Evolutionary conservation across 2,797 vertebrate genomes (phyloP).

Genomic region (Phyllotis vaccarum): DNA sequence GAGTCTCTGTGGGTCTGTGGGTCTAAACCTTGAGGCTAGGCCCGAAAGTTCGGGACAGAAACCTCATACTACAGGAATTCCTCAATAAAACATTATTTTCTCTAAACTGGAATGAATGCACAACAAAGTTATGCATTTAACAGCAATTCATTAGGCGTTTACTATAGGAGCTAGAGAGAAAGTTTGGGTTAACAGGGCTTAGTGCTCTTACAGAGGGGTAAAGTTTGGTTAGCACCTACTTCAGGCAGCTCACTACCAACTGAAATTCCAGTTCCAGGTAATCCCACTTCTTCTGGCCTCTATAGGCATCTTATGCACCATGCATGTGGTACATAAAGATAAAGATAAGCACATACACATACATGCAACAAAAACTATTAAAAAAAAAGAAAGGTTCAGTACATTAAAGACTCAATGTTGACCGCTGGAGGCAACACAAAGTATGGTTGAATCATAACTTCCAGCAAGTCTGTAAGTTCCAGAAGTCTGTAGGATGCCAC

Average conservation of each 20-base stretch:
- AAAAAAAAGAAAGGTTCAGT: neutral
- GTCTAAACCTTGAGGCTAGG: no score
- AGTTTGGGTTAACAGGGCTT: neutral
- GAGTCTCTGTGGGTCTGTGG: no score
- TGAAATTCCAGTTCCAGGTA: neutral
- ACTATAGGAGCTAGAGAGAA: neutral
- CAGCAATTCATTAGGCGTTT: neutral
- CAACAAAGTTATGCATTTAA: constrained; percentile 6
- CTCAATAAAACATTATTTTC: no score
- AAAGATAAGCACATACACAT: neutral
- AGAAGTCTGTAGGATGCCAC: neutral
- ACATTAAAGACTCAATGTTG: constrained; percentile 14
- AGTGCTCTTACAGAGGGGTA: neutral
- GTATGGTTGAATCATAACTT: constrained; percentile 6
- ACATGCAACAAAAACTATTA: neutral
- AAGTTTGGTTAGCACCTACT: neutral
- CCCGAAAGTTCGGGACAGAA: no score
- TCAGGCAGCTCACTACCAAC: neutral
- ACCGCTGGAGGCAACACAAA: constrained; percentile 23
- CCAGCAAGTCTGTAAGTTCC: no score
- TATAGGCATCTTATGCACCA: neutral
- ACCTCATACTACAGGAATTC: no score
- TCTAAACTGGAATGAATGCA: no score
- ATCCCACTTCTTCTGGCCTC: neutral
- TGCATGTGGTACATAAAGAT: neutral